phyloP scores from a whole-genome alignment of 2,113 vertebrate genomes.

The Pristiophorus japonicus region DNA sequence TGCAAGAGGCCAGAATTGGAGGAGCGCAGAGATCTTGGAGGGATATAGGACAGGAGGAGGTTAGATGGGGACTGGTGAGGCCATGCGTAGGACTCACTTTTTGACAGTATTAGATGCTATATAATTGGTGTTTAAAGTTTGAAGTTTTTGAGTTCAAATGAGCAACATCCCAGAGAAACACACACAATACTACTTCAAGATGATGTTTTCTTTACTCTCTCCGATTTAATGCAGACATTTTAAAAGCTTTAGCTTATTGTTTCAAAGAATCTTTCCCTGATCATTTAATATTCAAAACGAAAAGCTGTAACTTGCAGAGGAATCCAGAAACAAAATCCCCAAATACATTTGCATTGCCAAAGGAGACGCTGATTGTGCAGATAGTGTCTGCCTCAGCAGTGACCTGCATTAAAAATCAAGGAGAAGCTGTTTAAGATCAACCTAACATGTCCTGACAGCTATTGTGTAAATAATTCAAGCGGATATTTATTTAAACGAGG shows the following conservation, averaged over 20 bases:
- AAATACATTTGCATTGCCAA: not conserved
- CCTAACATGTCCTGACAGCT: not conserved
- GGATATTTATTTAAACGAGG: not conserved
- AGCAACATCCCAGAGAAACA: not conserved
- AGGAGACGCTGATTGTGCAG: not conserved
- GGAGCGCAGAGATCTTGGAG: not conserved
- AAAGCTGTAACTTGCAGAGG: not conserved
- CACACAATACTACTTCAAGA: not conserved
- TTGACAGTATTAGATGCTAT: not conserved
- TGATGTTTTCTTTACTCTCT: not conserved
- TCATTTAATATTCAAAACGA: not conserved
- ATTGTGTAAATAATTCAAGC: not conserved
- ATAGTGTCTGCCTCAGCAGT: not conserved
- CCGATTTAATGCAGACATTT: not conserved
- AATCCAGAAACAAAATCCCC: not conserved
- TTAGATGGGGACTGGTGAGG: not conserved
- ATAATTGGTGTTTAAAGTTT: not conserved
- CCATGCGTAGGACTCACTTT: not conserved
- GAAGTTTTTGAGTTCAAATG: not conserved
- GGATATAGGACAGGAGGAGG: not conserved
- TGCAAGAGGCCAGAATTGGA: not conserved
- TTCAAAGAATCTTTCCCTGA: not conserved
- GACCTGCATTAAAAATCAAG: not conserved
- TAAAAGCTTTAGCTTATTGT: not conserved
- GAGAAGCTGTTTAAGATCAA: slow-evolving; percentile 6